These are phyloP conservation scores for Argyresthia albistria DNA, from an alignment of 2,888 invertebrate genomes.

Conservation along the genomic window DNA sequence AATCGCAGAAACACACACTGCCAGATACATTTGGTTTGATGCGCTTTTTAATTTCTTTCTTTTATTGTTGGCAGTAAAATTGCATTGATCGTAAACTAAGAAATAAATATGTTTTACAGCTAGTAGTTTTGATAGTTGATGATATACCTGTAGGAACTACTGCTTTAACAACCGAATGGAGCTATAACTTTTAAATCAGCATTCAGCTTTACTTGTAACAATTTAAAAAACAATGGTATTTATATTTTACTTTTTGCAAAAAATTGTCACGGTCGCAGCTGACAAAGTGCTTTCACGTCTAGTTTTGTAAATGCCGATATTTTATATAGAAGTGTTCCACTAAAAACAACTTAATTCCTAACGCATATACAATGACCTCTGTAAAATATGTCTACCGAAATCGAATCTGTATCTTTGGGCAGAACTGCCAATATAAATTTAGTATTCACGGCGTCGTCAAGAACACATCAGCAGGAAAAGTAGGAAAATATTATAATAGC, in stretches of 20 bases:
- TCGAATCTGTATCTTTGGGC: conserved; percentile 27
- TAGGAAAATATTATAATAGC: conserved; percentile 70
- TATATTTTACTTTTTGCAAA: too few species aligned
- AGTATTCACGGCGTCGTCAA: conserved; percentile 69
- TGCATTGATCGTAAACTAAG: conserved; percentile 9
- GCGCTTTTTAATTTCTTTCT: background rate
- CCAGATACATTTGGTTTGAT: background rate
- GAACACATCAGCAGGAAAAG: conserved; percentile 62
- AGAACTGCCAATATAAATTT: conserved; percentile 37
- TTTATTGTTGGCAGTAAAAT: background rate
- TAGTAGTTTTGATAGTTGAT: too few species aligned
- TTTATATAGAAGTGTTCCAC: too few species aligned
- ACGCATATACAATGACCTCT: conserved; percentile 37
- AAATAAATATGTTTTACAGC: conserved; percentile 6
- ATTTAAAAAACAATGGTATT: too few species aligned
- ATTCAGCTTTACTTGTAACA: too few species aligned
- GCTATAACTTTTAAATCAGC: too few species aligned
- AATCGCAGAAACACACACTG: conserved; percentile 16
- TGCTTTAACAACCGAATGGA: too few species aligned
- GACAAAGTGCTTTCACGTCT: too few species aligned
- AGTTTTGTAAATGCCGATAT: too few species aligned
- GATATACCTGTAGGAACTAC: too few species aligned
- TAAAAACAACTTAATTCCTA: conserved; percentile 15
- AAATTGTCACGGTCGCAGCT: too few species aligned
- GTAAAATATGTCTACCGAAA: conserved; percentile 47